A percentile compares a stretch with the other conserved stretches of the same genome.
These are phyloP conservation scores for Physella acuta DNA, from an alignment of 1,140 invertebrate genomes.

Conservation along the genomic window DNA sequence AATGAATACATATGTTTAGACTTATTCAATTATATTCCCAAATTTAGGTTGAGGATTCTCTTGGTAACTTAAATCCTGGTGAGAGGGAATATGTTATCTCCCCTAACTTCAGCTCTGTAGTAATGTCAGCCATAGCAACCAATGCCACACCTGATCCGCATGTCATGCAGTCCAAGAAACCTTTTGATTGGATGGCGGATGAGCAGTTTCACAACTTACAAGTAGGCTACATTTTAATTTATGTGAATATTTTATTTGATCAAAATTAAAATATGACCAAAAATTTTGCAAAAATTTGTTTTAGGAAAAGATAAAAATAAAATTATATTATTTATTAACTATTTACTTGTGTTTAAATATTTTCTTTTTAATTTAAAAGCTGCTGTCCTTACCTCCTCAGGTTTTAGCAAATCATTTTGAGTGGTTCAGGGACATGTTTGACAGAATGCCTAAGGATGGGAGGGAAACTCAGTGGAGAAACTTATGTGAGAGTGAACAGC, in stretches of 20 bases:
- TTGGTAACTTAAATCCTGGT: slow-evolving; percentile 46
- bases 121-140: slow-evolving; percentile 49
- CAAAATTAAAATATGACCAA: too few species aligned
- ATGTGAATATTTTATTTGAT: too few species aligned
- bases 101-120: slow-evolving; percentile 52
- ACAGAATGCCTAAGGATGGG: slow-evolving; percentile 57
- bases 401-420: slow-evolving; percentile 35
- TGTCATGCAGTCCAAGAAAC: slow-evolving; percentile 55
- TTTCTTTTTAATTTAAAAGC: slow-evolving; percentile 47
- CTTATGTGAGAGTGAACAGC: slow-evolving; percentile 56
- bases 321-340: too few species aligned
- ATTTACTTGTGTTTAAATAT: too few species aligned
- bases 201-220: slow-evolving; percentile 61
- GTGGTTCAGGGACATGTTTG: slow-evolving; percentile 54
- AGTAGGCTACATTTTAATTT: slow-evolving; percentile 26
- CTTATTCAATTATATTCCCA: neutral
- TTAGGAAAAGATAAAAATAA: too few species aligned
- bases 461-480: slow-evolving; percentile 59
- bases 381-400: too few species aligned
- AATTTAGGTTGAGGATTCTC: slow-evolving; percentile 54
- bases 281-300: too few species aligned
- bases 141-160: slow-evolving; percentile 40
- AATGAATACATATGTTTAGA: neutral
- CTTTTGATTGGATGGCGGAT: slow-evolving; percentile 62
- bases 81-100: slow-evolving; percentile 59